These are phyloP conservation scores for Clitarchus hookeri DNA, from an alignment of 2,888 invertebrate genomes.

Conservation along the genomic window DNA sequence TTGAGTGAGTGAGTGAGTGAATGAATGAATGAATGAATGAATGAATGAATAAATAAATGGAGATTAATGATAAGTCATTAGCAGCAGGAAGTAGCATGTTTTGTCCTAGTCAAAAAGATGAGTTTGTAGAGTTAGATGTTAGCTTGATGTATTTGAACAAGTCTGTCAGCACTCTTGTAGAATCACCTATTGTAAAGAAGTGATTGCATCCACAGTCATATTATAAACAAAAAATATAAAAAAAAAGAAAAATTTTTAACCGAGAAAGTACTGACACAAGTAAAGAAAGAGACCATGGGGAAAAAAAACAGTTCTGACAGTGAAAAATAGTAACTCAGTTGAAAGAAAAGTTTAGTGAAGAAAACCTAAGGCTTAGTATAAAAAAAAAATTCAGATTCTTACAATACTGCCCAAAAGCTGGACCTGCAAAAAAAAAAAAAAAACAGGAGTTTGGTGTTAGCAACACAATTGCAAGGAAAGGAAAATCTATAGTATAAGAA, in stretches of 20 bases:
- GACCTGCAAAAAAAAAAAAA: background rate
- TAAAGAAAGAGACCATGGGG: background rate
- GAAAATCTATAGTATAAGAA: background rate
- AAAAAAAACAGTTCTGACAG: background rate
- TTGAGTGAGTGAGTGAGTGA: too few species aligned
- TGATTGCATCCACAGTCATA: background rate
- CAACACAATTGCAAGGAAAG: background rate
- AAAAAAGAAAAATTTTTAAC: background rate
- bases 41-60: background rate
- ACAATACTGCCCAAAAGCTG: background rate
- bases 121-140: constrained; percentile 10
- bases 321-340: constrained; percentile 18
- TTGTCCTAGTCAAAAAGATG: background rate
- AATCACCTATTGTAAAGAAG: background rate
- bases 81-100: background rate
- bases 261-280: background rate
- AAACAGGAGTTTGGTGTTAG: background rate
- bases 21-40: background rate
- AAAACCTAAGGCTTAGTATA: background rate
- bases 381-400: background rate
- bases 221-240: background rate
- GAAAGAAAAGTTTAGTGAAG: constrained; percentile 6
- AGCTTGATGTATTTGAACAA: background rate
- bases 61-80: background rate
- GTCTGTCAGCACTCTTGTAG: background rate